These are phyloP conservation scores for Drosophila silvestris DNA, from an alignment of 2,888 invertebrate genomes.

Conservation along the genomic window DNA sequence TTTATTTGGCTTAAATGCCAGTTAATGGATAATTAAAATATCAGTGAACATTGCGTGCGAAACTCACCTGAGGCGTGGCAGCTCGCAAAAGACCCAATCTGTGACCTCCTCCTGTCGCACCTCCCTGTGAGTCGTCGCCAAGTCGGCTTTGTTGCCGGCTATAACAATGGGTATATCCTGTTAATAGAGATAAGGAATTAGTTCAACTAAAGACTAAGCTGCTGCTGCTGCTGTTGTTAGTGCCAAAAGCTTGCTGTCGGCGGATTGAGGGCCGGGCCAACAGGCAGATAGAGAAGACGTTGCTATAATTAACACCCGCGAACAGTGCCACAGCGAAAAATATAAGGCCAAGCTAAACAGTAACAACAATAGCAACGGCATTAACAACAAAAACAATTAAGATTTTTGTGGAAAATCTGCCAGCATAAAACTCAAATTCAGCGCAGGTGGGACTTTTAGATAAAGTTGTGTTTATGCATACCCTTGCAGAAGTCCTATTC, in stretches of 20 bases:
- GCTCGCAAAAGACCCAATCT: constrained; percentile 92
- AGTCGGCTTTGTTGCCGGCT: constrained; percentile 94
- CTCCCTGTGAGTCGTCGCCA: constrained; percentile 89
- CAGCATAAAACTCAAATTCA: constrained; percentile 33
- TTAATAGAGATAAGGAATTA: constrained; percentile 63
- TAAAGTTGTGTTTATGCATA: constrained; percentile 3
- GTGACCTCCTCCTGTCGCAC: constrained; percentile 92
- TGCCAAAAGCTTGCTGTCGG: constrained; percentile 10
- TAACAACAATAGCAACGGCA: constrained; percentile 14
- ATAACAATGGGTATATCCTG: constrained; percentile 94
- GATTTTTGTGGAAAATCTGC: constrained; percentile 8
- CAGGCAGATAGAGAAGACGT: constrained; percentile 39
- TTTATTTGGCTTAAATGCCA: constrained; percentile 12
- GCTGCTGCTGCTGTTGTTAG: background rate
- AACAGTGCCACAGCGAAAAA: constrained; percentile 38
- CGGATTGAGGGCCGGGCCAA: constrained; percentile 34
- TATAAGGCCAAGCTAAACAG: constrained; percentile 28
- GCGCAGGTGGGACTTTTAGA: constrained; percentile 15
- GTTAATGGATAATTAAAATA: constrained; percentile 41
- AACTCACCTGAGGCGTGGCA: constrained; percentile 89
- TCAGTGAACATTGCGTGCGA: background rate
- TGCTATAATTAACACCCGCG: constrained; percentile 60
- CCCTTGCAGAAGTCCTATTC: background rate
- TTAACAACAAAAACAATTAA: constrained; percentile 5
- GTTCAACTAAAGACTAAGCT: constrained; percentile 25